Evolutionary conservation across 2,888 invertebrate species (phyloP).

Genomic region (Thera obeliscata): DNA sequence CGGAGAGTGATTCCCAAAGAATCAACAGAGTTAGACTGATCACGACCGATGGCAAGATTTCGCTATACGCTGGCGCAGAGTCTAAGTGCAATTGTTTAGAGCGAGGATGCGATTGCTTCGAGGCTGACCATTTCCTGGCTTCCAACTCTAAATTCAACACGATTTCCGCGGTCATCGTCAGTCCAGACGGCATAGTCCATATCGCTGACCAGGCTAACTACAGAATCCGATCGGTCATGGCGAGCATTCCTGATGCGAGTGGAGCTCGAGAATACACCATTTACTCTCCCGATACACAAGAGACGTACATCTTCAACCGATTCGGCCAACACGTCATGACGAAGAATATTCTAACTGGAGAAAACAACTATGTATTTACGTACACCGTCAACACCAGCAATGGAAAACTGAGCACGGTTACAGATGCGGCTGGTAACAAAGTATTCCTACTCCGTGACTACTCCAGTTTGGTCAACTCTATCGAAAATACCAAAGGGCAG

Average conservation of each 20-base stretch:
- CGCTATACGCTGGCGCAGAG: conserved; percentile 97
- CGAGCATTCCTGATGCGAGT: conserved; percentile 94
- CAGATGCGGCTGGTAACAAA: conserved; percentile 96
- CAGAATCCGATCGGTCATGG: conserved; percentile 93
- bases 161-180: conserved; percentile 95
- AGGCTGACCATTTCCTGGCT: conserved; percentile 95
- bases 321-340: conserved; percentile 98
- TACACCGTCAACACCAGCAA: conserved; percentile 99
- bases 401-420: conserved; percentile 96
- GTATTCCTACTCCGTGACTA: conserved; percentile 93
- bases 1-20: conserved; percentile 97
- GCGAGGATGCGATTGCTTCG: conserved; percentile 95
- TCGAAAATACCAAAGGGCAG: conserved; percentile 96
- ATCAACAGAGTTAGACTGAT: conserved; percentile 96
- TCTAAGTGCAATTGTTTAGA: conserved; percentile 97
- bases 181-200: conserved; percentile 96
- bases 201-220: conserved; percentile 98
- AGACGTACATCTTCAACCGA: conserved; percentile 96
- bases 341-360: conserved; percentile 97
- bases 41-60: conserved; percentile 96
- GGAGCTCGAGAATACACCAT: conserved; percentile 95
- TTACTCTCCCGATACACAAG: conserved; percentile 97
- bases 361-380: conserved; percentile 95
- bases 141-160: conserved; percentile 97
- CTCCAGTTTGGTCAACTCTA: conserved; percentile 95